Conservation (phyloP, 2,888 invertebrate genomes). For the Lapara coniferarum region DNA sequence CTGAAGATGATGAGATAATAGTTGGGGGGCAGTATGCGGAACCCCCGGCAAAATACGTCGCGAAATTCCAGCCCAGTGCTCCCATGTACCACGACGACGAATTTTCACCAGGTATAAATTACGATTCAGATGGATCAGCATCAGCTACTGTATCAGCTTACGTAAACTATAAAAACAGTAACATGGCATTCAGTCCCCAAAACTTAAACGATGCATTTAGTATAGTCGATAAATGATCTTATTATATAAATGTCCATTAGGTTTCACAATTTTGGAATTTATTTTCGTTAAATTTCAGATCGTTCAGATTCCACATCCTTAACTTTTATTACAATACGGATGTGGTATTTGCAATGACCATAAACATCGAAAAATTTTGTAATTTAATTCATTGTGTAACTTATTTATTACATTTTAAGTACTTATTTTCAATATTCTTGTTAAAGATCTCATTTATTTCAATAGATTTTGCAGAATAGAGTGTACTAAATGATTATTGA, state of each 20-base stretch:
- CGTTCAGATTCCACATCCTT: slow-evolving; percentile 14
- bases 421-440: neutral
- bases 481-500: too few species aligned
- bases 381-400: neutral
- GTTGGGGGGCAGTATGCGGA: slow-evolving; percentile 76
- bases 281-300: neutral
- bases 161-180: slow-evolving; percentile 74
- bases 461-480: too few species aligned
- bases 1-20: slow-evolving; percentile 50
- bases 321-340: neutral
- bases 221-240: slow-evolving; percentile 53
- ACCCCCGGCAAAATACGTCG: slow-evolving; percentile 66
- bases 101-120: slow-evolving; percentile 44
- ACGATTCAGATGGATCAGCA: slow-evolving; percentile 49
- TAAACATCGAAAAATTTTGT: neutral
- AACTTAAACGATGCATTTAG: slow-evolving; percentile 79
- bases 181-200: slow-evolving; percentile 77
- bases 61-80: slow-evolving; percentile 51
- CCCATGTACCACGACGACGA: slow-evolving; percentile 51
- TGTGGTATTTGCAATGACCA: slow-evolving; percentile 17
- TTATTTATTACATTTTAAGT: slow-evolving; percentile 1
- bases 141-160: slow-evolving; percentile 67
- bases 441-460: slow-evolving; percentile 17
- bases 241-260: neutral
- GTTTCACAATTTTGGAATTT: neutral